A percentile compares a stretch with the other conserved stretches of the same genome.
Conservation (phyloP, 1,140 invertebrate species). For the Paraescarpia echinospica region DNA sequence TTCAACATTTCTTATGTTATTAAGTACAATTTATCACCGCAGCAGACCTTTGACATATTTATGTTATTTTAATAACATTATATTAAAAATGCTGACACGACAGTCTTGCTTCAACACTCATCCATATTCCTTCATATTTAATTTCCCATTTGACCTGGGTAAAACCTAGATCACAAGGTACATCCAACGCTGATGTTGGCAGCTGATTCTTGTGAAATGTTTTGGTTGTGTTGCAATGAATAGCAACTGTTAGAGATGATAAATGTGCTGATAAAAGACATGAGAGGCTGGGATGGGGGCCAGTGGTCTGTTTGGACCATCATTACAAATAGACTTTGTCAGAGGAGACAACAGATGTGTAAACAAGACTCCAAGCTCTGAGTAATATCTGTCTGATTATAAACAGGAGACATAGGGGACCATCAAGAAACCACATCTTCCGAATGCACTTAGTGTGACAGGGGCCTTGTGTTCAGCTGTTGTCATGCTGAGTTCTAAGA, state of each 20-base stretch:
- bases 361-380: neutral
- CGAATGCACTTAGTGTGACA: neutral
- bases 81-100: too few relatives aligned
- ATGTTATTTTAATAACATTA: too few relatives aligned
- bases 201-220: neutral
- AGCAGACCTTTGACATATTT: too few relatives aligned
- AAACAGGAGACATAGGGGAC: neutral
- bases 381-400: constrained; percentile 1
- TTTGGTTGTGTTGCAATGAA: neutral
- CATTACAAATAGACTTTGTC: neutral
- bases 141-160: neutral
- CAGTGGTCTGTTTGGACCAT: neutral
- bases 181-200: neutral
- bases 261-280: neutral
- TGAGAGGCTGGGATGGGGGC: neutral
- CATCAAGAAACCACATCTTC: neutral
- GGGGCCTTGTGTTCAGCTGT: neutral
- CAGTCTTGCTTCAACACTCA: neutral
- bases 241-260: neutral
- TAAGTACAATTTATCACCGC: too few relatives aligned
- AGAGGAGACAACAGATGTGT: neutral
- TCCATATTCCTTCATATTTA: too few relatives aligned
- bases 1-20: too few relatives aligned
- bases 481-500: neutral
- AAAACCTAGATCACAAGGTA: neutral